These are phyloP conservation scores for Cantharis flavilabris DNA, from an alignment of 2,888 invertebrate species.

Conservation along the genomic window DNA sequence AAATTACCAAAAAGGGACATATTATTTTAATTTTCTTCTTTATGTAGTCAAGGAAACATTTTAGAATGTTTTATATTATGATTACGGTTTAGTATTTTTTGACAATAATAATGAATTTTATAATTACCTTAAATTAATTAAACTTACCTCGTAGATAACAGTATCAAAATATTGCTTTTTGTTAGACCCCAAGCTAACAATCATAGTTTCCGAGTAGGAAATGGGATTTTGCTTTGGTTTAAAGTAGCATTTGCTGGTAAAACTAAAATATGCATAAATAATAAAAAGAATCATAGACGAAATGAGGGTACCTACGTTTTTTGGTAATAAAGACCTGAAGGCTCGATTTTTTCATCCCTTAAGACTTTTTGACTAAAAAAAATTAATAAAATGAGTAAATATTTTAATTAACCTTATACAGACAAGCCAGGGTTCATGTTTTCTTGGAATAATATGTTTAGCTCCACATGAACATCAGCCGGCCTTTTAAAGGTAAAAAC, in stretches of 20 bases:
- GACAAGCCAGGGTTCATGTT: too few relatives aligned
- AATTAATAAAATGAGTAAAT: neutral
- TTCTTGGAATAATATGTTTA: too few relatives aligned
- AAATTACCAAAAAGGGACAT: too few relatives aligned
- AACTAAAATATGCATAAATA: constrained; percentile 39
- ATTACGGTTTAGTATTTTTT: too few relatives aligned
- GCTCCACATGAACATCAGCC: too few relatives aligned
- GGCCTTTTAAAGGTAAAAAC: neutral
- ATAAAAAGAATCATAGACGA: neutral
- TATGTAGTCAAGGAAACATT: too few relatives aligned
- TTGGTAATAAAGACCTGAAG: constrained; percentile 37
- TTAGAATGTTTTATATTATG: too few relatives aligned
- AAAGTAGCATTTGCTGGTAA: constrained; percentile 48
- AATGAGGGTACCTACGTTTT: constrained; percentile 38
- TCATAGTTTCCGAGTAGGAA: constrained; percentile 50
- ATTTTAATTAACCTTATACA: neutral
- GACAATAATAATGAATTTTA: too few relatives aligned
- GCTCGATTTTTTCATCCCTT: constrained; percentile 35
- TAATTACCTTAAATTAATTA: neutral
- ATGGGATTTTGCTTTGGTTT: constrained; percentile 46
- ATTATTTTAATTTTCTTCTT: too few relatives aligned
- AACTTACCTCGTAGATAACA: constrained; percentile 40
- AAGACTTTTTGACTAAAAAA: constrained; percentile 11
- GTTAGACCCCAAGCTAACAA: constrained; percentile 40
- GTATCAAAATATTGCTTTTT: constrained; percentile 41